Evolutionary conservation across 2,113 vertebrate species (phyloP).

Genomic region (Bagarius yarrelli): DNA sequence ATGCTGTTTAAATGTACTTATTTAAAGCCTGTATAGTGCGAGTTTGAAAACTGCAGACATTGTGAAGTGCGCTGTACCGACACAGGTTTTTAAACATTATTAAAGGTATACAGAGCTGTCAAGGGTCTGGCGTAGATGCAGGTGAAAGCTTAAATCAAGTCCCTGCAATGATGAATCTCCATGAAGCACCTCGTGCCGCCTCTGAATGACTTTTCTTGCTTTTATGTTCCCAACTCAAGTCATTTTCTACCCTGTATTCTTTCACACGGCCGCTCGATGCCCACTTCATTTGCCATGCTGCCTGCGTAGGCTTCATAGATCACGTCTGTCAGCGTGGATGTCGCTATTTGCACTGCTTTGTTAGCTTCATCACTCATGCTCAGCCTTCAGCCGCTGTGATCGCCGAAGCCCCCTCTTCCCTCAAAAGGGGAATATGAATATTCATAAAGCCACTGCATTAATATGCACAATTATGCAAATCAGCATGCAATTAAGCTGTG

Average conservation of each 20-base stretch:
- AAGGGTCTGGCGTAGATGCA: slow-evolving; percentile 6
- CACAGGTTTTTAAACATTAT: slow-evolving; percentile 15
- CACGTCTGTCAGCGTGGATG: slow-evolving; percentile 74
- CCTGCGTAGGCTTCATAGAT: slow-evolving; percentile 73
- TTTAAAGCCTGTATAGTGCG: background rate
- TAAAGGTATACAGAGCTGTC: background rate
- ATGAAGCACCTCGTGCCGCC: slow-evolving; percentile 7
- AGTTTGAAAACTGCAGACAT: slow-evolving; percentile 3
- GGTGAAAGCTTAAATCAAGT: slow-evolving; percentile 19
- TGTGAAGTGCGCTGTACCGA: background rate
- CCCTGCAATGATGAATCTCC: slow-evolving; percentile 4
- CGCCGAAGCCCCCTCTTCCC: slow-evolving; percentile 61
- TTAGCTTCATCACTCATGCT: slow-evolving; percentile 79
- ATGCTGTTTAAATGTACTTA: slow-evolving; percentile 4
- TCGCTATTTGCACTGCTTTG: slow-evolving; percentile 77
- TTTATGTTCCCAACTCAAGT: slow-evolving; percentile 42
- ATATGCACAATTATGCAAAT: slow-evolving; percentile 99
- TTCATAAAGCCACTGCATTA: slow-evolving; percentile 86
- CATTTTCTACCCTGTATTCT: slow-evolving; percentile 34
- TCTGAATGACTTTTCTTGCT: slow-evolving; percentile 26
- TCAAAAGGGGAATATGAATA: slow-evolving; percentile 85
- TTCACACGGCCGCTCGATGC: slow-evolving; percentile 37
- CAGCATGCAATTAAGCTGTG: slow-evolving; percentile 88
- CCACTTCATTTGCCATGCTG: slow-evolving; percentile 68
- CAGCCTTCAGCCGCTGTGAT: slow-evolving; percentile 69